phyloP scores from a whole-genome alignment of 35 echinoderm and acorn worm species.

The Apostichopus californicus region DNA sequence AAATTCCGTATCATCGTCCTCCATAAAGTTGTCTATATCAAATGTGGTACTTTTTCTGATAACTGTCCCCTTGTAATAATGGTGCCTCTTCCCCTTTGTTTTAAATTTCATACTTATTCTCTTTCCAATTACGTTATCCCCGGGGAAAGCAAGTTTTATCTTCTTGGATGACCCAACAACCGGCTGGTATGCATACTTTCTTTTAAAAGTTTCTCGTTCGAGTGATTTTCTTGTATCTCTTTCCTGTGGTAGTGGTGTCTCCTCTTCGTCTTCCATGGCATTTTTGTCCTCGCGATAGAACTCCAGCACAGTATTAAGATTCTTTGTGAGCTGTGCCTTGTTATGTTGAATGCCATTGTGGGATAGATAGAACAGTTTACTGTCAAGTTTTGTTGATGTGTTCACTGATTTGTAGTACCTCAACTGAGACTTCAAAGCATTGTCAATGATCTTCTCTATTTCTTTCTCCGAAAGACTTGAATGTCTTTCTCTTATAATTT shows the following conservation, averaged over 20 bases:
- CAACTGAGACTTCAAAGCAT: too few species aligned
- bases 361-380: too few species aligned
- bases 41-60: too few species aligned
- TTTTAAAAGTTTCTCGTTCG: background rate
- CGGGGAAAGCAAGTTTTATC: background rate
- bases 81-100: too few species aligned
- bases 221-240: background rate
- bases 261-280: background rate
- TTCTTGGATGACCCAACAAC: background rate
- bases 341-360: background rate
- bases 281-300: constrained; percentile 7
- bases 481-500: background rate
- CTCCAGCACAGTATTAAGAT: background rate
- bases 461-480: too few species aligned
- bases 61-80: too few species aligned
- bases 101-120: too few species aligned
- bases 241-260: too few species aligned
- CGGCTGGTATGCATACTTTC: constrained; percentile 17
- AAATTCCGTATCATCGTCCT: too few species aligned
- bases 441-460: too few species aligned
- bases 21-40: too few species aligned
- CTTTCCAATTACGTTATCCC: too few species aligned
- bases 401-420: constrained; percentile 31
- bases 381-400: background rate
- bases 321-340: background rate